These are phyloP conservation scores for Rhinella marina DNA, from an alignment of 2,797 vertebrate genomes.

Conservation along the genomic window DNA sequence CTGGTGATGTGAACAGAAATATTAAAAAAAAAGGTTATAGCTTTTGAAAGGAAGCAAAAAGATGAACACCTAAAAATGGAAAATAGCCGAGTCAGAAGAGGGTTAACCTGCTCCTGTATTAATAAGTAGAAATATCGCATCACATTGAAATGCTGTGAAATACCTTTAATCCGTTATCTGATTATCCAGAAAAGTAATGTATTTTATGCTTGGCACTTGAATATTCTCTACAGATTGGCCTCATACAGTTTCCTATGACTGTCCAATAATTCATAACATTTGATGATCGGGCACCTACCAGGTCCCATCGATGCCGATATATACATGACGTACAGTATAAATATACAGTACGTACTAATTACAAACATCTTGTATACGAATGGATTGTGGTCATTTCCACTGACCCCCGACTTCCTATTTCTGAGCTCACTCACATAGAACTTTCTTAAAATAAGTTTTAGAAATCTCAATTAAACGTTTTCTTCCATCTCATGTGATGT, in stretches of 20 bases:
- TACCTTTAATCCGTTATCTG: too few relatives aligned
- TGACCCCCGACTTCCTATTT: background rate
- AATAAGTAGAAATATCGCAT: too few relatives aligned
- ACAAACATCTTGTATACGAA: background rate
- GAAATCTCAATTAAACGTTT: conserved; percentile 31
- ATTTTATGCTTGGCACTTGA: too few relatives aligned
- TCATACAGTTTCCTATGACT: background rate
- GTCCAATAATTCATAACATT: background rate
- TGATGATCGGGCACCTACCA: background rate
- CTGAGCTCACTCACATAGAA: background rate
- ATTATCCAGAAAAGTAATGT: too few relatives aligned
- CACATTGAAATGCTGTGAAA: too few relatives aligned
- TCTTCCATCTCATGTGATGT: background rate
- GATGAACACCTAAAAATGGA: too few relatives aligned
- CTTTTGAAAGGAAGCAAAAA: too few relatives aligned
- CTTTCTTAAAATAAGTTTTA: background rate
- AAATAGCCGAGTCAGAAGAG: too few relatives aligned
- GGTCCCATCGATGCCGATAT: background rate
- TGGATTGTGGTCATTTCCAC: background rate
- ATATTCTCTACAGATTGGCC: too few relatives aligned
- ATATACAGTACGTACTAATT: background rate
- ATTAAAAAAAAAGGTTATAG: too few relatives aligned
- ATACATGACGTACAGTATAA: background rate
- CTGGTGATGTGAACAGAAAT: too few relatives aligned
- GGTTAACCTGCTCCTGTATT: too few relatives aligned